phyloP scores from a whole-genome alignment of 2,888 invertebrate genomes.

The Heliconius charithonia region DNA sequence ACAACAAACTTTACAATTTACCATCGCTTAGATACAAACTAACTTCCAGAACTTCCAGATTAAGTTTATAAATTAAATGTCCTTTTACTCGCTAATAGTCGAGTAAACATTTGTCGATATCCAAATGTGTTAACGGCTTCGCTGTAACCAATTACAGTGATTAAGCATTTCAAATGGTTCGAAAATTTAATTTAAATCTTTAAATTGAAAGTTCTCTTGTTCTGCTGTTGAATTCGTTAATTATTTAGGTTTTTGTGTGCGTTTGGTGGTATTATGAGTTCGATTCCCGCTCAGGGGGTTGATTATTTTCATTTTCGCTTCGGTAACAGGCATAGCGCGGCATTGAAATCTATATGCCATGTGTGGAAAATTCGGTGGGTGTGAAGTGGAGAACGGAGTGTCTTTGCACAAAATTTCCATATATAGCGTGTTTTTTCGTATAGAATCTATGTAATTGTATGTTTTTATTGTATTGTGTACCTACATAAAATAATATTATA shows the following conservation, averaged over 20 bases:
- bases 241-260: not conserved
- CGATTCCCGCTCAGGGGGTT: not conserved
- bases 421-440: too few relatives aligned
- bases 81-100: conserved; percentile 12
- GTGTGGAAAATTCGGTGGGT: too few relatives aligned
- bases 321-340: not conserved
- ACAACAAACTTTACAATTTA: not conserved
- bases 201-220: not conserved
- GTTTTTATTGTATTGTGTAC: too few relatives aligned
- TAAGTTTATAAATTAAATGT: conserved; percentile 14
- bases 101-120: conserved; percentile 44
- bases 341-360: too few relatives aligned
- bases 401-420: too few relatives aligned
- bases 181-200: conserved; percentile 21
- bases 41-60: conserved; percentile 3
- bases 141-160: conserved; percentile 35
- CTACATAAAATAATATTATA: too few relatives aligned
- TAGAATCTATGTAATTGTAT: too few relatives aligned
- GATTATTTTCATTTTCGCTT: not conserved
- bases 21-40: not conserved
- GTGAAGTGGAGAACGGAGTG: too few relatives aligned
- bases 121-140: conserved; percentile 41
- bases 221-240: not conserved
- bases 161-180: conserved; percentile 33
- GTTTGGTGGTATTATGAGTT: not conserved